Evolutionary conservation across 2,113 vertebrate species (phyloP).

Genomic region (Okapia johnstoni): DNA sequence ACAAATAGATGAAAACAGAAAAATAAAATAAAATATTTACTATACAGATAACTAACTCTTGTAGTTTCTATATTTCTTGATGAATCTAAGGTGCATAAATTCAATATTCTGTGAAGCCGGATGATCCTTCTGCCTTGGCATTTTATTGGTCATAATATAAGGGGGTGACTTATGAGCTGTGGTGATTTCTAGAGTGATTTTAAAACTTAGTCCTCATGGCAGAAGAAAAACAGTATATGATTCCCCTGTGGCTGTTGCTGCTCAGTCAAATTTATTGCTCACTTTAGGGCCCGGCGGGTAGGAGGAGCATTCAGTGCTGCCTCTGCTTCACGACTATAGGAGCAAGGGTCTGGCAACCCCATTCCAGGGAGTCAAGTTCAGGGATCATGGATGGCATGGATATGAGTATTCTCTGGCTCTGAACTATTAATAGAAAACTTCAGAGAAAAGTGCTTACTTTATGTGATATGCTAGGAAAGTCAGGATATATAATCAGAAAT

Average conservation of each 20-base stretch:
- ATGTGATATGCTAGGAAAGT: background rate
- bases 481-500: slow-evolving; percentile 36
- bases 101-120: background rate
- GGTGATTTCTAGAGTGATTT: slow-evolving; percentile 2
- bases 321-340: background rate
- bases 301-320: background rate
- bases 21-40: slow-evolving; percentile 53
- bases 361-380: background rate
- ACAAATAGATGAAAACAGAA: slow-evolving; percentile 63
- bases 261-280: background rate
- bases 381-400: background rate
- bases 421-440: slow-evolving; percentile 40
- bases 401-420: background rate
- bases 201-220: slow-evolving; percentile 18
- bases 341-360: background rate
- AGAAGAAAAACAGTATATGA: background rate
- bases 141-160: background rate
- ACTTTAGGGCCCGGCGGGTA: background rate
- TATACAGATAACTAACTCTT: background rate
- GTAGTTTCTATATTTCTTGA: background rate
- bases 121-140: background rate
- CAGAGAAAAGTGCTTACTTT: slow-evolving; percentile 11
- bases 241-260: background rate
- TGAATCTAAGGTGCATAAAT: background rate
- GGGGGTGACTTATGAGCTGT: background rate